These are phyloP conservation scores for Zaprionus lineosus DNA, from an alignment of 2,888 invertebrate genomes.

Conservation along the genomic window DNA sequence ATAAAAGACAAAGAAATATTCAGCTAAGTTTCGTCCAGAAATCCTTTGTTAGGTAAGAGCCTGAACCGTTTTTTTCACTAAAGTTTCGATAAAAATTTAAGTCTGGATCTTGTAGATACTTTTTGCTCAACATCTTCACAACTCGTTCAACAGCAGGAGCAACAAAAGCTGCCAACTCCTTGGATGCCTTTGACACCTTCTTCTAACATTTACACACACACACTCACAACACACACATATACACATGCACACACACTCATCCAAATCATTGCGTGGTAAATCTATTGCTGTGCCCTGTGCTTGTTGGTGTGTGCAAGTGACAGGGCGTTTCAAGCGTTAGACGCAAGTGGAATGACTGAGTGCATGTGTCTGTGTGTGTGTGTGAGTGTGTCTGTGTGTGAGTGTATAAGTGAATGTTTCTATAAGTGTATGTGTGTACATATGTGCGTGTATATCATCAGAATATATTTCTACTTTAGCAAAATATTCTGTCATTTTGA, in stretches of 20 bases:
- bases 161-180: slow-evolving; percentile 7
- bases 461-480: slow-evolving; percentile 66
- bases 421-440: no score
- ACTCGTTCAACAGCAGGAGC: no score
- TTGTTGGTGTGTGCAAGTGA: slow-evolving; percentile 57
- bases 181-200: not conserved
- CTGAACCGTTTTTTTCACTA: no score
- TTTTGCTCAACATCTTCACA: no score
- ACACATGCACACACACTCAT: no score
- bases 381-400: slow-evolving; percentile 10
- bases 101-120: not conserved
- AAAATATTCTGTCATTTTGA: slow-evolving; percentile 72
- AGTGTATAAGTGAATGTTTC: no score
- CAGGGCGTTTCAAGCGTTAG: slow-evolving; percentile 61
- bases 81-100: not conserved
- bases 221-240: no score
- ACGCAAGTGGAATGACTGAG: not conserved
- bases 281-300: slow-evolving; percentile 6
- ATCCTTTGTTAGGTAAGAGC: no score
- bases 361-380: slow-evolving; percentile 13
- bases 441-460: slow-evolving; percentile 20
- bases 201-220: no score
- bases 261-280: slow-evolving; percentile 19
- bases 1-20: no score
- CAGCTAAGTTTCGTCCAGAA: no score